A percentile compares a stretch with the other conserved stretches of the same genome.
phyloP scores from a whole-genome alignment of 64 coral and sea anemone genomes.

The Dendrophyllia cribrosa region DNA sequence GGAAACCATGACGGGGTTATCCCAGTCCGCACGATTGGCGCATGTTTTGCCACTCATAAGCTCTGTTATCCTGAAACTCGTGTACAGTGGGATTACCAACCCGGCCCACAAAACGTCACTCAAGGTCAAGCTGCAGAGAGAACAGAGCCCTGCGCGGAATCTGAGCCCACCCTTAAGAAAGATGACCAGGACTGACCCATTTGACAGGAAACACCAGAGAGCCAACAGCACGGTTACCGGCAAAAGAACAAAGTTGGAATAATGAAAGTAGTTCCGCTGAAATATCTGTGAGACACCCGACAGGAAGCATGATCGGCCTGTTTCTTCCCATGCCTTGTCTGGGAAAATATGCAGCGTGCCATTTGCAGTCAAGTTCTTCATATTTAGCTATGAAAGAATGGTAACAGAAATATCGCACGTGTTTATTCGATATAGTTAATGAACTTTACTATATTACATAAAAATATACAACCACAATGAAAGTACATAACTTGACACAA shows the following conservation, averaged over 20 bases:
- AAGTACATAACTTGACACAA: no score
- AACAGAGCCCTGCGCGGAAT: background rate
- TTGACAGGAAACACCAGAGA: slow-evolving; percentile 46
- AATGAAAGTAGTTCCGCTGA: slow-evolving; percentile 1
- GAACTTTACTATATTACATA: no score
- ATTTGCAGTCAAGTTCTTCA: background rate
- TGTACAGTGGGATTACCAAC: background rate
- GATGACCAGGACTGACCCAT: background rate
- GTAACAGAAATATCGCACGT: background rate
- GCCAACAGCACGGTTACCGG: background rate
- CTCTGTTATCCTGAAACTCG: background rate
- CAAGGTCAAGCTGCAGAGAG: slow-evolving; percentile 28
- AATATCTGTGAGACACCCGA: background rate
- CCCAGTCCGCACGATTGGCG: slow-evolving; percentile 16
- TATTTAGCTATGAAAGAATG: background rate
- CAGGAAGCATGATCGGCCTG: background rate
- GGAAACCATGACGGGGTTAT: slow-evolving; percentile 1
- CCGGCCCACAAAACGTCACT: slow-evolving; percentile 16
- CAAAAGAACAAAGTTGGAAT: slow-evolving; percentile 16
- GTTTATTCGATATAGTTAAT: no score
- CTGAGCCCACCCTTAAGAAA: background rate
- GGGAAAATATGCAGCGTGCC: background rate
- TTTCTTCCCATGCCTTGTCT: background rate
- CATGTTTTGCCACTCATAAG: background rate
- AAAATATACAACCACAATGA: no score